Percentiles rank a stretch among this genome's conserved stretches.
Evolutionary conservation across 2,797 vertebrate species (phyloP).

Genomic region (Hydrophis major): DNA sequence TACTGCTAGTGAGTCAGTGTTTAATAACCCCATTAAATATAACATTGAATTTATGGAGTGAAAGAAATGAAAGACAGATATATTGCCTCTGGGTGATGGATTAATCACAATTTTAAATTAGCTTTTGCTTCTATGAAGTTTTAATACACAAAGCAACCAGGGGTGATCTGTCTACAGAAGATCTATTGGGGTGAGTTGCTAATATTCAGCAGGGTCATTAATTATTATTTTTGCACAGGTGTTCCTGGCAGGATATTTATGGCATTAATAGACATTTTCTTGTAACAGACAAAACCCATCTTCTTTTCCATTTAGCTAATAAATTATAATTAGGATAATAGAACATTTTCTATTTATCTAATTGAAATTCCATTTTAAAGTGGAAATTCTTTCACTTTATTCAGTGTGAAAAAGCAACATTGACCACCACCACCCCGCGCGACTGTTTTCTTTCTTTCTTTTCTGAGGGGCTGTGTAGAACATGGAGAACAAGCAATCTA

Average conservation of each 20-base stretch:
- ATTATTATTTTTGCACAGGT: slow-evolving; percentile 24
- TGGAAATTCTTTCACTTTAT: not conserved
- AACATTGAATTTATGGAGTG: slow-evolving; percentile 26
- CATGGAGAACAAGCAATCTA: not conserved
- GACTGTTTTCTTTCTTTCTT: not conserved
- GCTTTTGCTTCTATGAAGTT: slow-evolving; percentile 1
- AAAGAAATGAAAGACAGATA: not conserved
- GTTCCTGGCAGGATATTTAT: not conserved
- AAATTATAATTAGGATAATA: not conserved
- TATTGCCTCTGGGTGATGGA: slow-evolving; percentile 31
- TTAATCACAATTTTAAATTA: slow-evolving; percentile 44
- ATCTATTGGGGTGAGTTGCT: slow-evolving; percentile 6
- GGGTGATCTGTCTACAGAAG: not conserved
- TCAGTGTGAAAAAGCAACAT: not conserved
- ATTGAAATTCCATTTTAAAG: not conserved
- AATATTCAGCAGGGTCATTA: slow-evolving; percentile 24
- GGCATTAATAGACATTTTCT: not conserved
- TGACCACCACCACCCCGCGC: not conserved
- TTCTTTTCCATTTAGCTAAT: not conserved
- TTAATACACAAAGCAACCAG: not conserved
- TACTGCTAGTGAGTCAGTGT: slow-evolving; percentile 22
- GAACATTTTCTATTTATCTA: not conserved
- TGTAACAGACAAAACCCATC: not conserved
- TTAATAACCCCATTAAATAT: slow-evolving; percentile 48
- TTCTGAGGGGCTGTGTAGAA: not conserved